Evolutionary conservation across 2,888 invertebrate genomes (phyloP).

Genomic region (Antheraea yamamai): DNA sequence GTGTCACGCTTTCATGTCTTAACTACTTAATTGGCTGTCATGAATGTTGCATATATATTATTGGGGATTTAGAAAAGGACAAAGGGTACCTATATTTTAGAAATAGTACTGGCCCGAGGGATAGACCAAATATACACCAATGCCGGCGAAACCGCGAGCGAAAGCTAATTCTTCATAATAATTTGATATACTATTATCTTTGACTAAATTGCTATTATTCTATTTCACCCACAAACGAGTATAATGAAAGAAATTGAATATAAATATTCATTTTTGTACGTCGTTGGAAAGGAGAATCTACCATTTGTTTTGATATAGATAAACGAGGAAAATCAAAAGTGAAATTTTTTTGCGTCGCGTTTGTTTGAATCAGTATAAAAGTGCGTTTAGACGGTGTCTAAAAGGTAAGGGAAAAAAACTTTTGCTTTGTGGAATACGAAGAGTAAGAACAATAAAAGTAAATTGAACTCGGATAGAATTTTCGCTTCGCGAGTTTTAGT

Average conservation of each 20-base stretch:
- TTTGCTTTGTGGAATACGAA: slow-evolving; percentile 65
- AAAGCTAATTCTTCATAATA: neutral
- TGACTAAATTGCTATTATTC: neutral
- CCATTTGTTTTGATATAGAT: slow-evolving; percentile 48
- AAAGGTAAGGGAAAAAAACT: slow-evolving; percentile 60
- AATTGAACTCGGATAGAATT: slow-evolving; percentile 81
- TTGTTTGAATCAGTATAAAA: slow-evolving; percentile 64
- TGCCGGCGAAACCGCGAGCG: too few relatives aligned
- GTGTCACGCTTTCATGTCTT: too few relatives aligned
- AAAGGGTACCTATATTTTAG: too few relatives aligned
- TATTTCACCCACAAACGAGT: neutral
- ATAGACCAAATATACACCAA: too few relatives aligned
- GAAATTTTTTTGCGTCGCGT: slow-evolving; percentile 60
- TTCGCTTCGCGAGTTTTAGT: slow-evolving; percentile 80
- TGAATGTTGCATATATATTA: too few relatives aligned
- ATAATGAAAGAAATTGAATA: neutral
- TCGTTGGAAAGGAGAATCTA: neutral
- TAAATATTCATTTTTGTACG: neutral
- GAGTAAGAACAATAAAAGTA: slow-evolving; percentile 79
- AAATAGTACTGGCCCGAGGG: too few relatives aligned
- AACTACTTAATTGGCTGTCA: too few relatives aligned
- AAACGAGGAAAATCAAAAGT: slow-evolving; percentile 53
- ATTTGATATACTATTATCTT: neutral
- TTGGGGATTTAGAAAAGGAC: too few relatives aligned
- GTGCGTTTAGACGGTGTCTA: slow-evolving; percentile 66